A percentile compares a stretch with the other conserved stretches of the same genome.
Evolutionary conservation across 92 coral and sea anemone species (phyloP).

Genomic region (Pocillopora meandrina): DNA sequence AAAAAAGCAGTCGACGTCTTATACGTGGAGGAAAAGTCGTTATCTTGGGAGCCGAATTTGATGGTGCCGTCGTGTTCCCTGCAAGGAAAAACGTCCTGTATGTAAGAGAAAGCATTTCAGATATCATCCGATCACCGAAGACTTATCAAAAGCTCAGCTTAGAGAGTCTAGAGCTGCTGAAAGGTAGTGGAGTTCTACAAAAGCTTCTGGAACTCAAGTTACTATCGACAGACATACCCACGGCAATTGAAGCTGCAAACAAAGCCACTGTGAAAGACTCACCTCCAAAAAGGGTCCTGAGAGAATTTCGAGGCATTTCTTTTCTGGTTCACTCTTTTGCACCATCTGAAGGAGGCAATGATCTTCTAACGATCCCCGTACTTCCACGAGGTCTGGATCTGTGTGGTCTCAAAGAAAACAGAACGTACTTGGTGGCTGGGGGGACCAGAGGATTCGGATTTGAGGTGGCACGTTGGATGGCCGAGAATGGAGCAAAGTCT

Average conservation of each 20-base stretch:
- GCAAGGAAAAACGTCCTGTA: conserved; percentile 15
- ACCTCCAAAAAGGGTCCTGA: neutral
- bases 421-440: conserved; percentile 77
- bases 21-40: conserved; percentile 41
- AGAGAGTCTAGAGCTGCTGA: conserved; percentile 34
- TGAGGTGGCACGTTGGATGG: conserved; percentile 83
- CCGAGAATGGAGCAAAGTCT: conserved; percentile 68
- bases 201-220: conserved; percentile 23
- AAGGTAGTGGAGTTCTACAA: conserved; percentile 13
- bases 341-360: neutral
- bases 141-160: conserved; percentile 37
- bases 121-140: conserved; percentile 15
- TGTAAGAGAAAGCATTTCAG: conserved; percentile 18
- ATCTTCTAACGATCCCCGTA: conserved; percentile 11
- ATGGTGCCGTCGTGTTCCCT: conserved; percentile 27
- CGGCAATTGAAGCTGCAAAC: conserved; percentile 5
- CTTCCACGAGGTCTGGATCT: conserved; percentile 56
- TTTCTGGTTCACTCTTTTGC: conserved; percentile 6
- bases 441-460: conserved; percentile 81
- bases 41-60: neutral
- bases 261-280: neutral
- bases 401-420: conserved; percentile 53
- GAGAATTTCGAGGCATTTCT: neutral
- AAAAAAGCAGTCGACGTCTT: conserved; percentile 13
- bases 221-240: neutral